These are phyloP conservation scores for Chaetoderma sp. DNA, from an alignment of 2,888 invertebrate genomes.

Conservation along the genomic window DNA sequence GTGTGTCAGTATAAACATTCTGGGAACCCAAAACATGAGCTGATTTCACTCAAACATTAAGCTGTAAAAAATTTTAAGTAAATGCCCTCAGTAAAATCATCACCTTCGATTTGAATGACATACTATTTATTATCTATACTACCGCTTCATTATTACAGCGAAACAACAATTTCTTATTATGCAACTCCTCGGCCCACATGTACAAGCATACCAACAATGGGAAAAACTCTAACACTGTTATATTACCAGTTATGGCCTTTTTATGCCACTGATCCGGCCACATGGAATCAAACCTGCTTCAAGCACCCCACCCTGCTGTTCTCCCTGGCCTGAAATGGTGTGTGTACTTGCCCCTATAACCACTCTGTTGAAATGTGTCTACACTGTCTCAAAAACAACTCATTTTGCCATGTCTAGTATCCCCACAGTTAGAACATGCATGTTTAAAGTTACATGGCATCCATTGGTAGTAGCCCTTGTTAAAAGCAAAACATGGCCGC, in stretches of 20 bases:
- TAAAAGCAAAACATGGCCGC: conserved; percentile 16
- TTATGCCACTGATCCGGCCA: too few species aligned
- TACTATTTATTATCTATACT: background rate
- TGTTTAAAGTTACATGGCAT: conserved; percentile 21
- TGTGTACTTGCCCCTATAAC: too few species aligned
- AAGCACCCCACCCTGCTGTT: too few species aligned
- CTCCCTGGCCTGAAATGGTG: too few species aligned
- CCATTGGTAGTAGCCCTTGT: conserved; percentile 18
- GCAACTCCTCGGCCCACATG: background rate
- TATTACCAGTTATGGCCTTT: too few species aligned
- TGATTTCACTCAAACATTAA: background rate
- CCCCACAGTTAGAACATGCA: conserved; percentile 13
- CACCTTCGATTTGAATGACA: background rate
- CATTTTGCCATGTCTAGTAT: too few species aligned
- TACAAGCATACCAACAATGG: background rate
- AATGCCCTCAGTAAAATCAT: background rate
- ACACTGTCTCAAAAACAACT: too few species aligned
- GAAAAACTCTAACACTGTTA: conserved; percentile 6
- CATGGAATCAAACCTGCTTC: background rate
- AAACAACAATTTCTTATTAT: conserved; percentile 1
- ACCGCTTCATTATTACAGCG: background rate
- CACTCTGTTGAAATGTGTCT: too few species aligned
- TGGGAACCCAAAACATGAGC: background rate
- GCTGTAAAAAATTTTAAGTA: background rate
- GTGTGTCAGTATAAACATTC: background rate